These are phyloP conservation scores for Haliclystus octoradiatus DNA, from an alignment of 30 jellyfish, hydroid and myxozoan genomes.

Conservation along the genomic window DNA sequence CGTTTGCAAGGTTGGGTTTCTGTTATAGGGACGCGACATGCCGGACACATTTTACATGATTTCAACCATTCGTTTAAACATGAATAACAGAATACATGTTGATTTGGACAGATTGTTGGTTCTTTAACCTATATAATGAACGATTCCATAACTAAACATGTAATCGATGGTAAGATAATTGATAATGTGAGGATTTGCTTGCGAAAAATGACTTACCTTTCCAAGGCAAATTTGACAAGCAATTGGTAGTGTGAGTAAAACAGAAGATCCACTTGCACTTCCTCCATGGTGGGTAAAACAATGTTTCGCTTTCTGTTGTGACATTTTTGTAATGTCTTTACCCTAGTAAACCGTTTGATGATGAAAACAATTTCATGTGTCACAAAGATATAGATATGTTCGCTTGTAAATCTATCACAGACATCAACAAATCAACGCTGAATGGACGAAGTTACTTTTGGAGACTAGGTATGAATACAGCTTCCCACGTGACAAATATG, in stretches of 20 bases:
- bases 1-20: conserved; percentile 81
- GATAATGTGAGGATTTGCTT: background rate
- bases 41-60: conserved; percentile 74
- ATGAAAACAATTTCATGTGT: no score
- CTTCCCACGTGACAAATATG: no score
- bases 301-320: no score
- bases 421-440: no score
- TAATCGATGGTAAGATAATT: background rate
- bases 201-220: conserved; percentile 33
- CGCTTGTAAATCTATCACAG: no score
- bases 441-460: no score
- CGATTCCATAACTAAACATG: background rate
- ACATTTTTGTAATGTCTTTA: no score
- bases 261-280: conserved; percentile 36
- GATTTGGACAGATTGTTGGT: conserved; percentile 85
- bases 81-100: conserved; percentile 76
- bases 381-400: no score
- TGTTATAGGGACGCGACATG: conserved; percentile 74
- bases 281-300: no score
- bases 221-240: conserved; percentile 95
- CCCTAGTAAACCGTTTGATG: no score
- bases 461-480: no score
- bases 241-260: conserved; percentile 74
- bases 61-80: conserved; percentile 77
- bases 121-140: conserved; percentile 64